Evolutionary conservation across 2,888 invertebrate species (phyloP), one percentile per base, ranked within the genome.

Genomic region (Laothoe populi): DNA sequence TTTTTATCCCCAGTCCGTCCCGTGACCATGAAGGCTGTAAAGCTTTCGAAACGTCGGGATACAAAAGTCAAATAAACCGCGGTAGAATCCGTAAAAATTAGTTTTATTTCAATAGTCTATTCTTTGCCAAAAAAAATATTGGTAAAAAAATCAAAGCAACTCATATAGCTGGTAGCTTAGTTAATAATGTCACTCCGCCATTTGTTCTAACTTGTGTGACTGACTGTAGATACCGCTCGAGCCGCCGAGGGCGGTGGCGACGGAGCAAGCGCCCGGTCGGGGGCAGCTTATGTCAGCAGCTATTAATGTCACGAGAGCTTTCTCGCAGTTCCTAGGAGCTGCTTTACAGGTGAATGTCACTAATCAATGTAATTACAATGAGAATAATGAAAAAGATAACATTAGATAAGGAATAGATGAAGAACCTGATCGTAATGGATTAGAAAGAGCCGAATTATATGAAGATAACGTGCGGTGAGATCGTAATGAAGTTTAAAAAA

Each of bases 261-360:
- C 87, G 48, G 84, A 86, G 58, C 87, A 88, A 71, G 68, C 78
- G 1, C 88, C 92, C 0, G 91, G 90, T 1, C 74, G 92, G 59
- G 91, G 91, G 42, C 91, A 92, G 82, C 93, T 96, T 63, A 94
- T 96, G 59, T 95, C 94, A 62, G 96, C 96, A 19, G 96, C 96
- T 64, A 95, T 96, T 70, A 96, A 96, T 74, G 96, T 96, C 66
- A 96, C 96, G 31, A 94, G 95, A 83, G 96, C 96, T 1, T 96
- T 96, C 82, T 96, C 96, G 65, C 95, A 95, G 84, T 96, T 96
- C 86, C 93, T 96, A 75, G 96, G 96, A 73, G 95, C 95, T 76
- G 96, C 96, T 62, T 94, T 96, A 77, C 96, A 96, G 95, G 96
- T 96, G 78, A 71, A 61, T 60, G n/a, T 57, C 4, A 44, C 35